Conservation (phyloP, 2,113 vertebrate species). For the Xiphophorus hellerii region DNA sequence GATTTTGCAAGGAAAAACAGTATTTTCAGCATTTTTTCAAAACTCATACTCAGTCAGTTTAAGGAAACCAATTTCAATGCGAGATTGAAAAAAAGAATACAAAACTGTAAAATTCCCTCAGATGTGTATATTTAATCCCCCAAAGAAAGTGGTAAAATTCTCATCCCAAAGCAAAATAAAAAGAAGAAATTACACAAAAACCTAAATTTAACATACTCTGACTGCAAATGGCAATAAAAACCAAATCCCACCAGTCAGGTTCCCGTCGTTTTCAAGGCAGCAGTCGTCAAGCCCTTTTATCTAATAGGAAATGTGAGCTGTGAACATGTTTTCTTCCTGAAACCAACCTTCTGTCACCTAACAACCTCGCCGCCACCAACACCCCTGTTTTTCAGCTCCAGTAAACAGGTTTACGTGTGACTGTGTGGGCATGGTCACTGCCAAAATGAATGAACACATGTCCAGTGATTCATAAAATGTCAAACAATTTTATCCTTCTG, state of each 20-base stretch:
- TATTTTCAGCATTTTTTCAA: no score
- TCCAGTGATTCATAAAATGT: constrained; percentile 2
- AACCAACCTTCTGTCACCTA: neutral
- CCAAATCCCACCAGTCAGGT: neutral
- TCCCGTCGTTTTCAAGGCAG: neutral
- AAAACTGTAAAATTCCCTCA: no score
- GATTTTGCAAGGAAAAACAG: no score
- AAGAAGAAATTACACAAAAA: neutral
- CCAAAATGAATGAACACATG: neutral
- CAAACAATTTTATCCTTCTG: neutral
- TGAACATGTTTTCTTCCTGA: neutral
- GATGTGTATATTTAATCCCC: neutral
- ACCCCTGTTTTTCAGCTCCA: neutral
- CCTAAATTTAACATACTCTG: neutral
- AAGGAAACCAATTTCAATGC: no score
- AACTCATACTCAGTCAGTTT: no score
- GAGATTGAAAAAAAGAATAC: no score
- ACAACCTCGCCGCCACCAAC: neutral
- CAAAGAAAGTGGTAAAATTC: neutral
- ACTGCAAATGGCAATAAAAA: neutral
- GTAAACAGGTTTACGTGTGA: constrained; percentile 9
- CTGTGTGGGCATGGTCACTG: neutral
- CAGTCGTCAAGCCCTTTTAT: neutral
- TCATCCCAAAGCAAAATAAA: neutral
- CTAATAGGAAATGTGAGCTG: neutral